phyloP scores from a whole-genome alignment of 2,797 vertebrate genomes.

The Mareca penelope region DNA sequence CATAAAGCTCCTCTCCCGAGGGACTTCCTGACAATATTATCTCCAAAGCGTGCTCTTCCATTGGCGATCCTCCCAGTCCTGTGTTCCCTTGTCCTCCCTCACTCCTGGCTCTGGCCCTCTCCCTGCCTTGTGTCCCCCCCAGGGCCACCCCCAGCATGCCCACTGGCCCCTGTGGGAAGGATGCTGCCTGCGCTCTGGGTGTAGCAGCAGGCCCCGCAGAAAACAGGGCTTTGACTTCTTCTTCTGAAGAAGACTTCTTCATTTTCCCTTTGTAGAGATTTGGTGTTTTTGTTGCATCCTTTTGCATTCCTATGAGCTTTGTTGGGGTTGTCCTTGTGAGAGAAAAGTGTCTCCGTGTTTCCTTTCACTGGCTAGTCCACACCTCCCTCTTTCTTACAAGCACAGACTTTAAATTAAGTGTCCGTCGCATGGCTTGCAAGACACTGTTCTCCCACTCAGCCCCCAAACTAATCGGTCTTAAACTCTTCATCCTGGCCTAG shows the following conservation, averaged over 20 bases:
- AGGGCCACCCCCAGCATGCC: background rate
- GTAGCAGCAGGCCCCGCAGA: background rate
- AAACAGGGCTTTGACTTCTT: background rate
- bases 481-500: background rate
- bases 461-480: background rate
- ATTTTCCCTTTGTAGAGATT: background rate
- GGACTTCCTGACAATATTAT: constrained; percentile 1
- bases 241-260: background rate
- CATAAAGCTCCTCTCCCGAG: background rate
- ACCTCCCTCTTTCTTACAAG: background rate
- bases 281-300: background rate
- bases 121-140: background rate
- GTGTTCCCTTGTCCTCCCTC: background rate
- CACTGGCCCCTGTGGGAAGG: background rate
- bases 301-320: background rate
- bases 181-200: background rate
- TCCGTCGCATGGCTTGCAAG: background rate
- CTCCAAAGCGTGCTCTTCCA: constrained; percentile 34
- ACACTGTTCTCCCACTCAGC: background rate
- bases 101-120: background rate
- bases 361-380: background rate
- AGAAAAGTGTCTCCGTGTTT: background rate
- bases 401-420: constrained; percentile 19
- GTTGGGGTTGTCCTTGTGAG: constrained; percentile 1
- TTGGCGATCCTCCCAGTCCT: background rate